These are phyloP conservation scores for Dendrolimus punctatus DNA, from an alignment of 1,140 invertebrate species.

Conservation along the genomic window DNA sequence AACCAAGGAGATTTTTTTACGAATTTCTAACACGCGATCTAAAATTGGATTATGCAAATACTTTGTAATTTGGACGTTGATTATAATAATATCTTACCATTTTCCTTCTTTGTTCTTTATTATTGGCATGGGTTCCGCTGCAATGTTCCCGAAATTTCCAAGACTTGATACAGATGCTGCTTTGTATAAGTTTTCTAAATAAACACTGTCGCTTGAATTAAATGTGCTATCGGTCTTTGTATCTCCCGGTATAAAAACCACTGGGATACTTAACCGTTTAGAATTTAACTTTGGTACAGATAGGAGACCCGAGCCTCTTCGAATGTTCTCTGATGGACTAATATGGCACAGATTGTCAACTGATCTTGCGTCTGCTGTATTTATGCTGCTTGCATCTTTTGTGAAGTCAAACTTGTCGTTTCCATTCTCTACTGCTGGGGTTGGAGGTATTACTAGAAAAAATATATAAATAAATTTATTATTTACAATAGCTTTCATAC, in stretches of 20 bases:
- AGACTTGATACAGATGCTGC: constrained; percentile 57
- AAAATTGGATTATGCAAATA: background rate
- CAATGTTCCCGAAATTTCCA: constrained; percentile 54
- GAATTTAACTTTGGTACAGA: constrained; percentile 47
- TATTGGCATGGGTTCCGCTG: constrained; percentile 55
- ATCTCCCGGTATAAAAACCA: constrained; percentile 51
- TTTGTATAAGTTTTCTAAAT: constrained; percentile 58
- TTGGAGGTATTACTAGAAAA: constrained; percentile 57
- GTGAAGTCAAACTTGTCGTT: constrained; percentile 42
- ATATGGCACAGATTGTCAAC: constrained; percentile 46
- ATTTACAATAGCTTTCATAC: background rate
- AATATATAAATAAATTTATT: constrained; percentile 1
- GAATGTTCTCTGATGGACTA: constrained; percentile 20
- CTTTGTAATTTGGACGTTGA: constrained; percentile 3
- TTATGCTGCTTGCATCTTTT: constrained; percentile 16
- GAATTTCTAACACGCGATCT: constrained; percentile 3
- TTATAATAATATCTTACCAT: constrained; percentile 31
- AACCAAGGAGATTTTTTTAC: constrained; percentile 1
- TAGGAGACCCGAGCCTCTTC: constrained; percentile 38
- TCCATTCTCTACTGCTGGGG: constrained; percentile 35
- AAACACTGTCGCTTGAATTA: constrained; percentile 49
- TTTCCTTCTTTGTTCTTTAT: constrained; percentile 65
- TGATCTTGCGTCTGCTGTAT: constrained; percentile 32
- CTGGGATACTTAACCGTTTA: constrained; percentile 55
- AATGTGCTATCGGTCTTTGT: constrained; percentile 38